phyloP scores from a whole-genome alignment of 1,140 invertebrate species.

The Drosophila miranda region DNA sequence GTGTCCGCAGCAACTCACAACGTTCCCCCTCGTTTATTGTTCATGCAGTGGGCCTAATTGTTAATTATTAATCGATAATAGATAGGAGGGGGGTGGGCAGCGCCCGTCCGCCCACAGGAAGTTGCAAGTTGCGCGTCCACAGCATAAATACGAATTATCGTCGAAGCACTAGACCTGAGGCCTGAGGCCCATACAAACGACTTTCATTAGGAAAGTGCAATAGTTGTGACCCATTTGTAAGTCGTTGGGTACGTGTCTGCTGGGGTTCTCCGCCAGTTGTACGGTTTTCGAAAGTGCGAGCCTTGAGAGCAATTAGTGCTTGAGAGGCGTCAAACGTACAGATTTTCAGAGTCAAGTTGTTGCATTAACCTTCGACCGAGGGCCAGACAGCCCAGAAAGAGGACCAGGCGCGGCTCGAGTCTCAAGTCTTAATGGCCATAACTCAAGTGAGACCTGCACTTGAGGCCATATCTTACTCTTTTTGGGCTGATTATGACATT shows the following conservation, averaged over 20 bases:
- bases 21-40: too few species aligned
- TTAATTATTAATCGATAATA: slow-evolving; percentile 74
- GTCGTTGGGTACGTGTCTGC: not conserved
- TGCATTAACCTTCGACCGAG: slow-evolving; percentile 30
- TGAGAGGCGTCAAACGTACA: slow-evolving; percentile 41
- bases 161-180: slow-evolving; percentile 46
- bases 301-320: slow-evolving; percentile 51
- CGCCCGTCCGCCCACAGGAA: slow-evolving; percentile 48
- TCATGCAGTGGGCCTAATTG: slow-evolving; percentile 55
- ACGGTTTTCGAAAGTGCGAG: slow-evolving; percentile 44
- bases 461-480: slow-evolving; percentile 40
- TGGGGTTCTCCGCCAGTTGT: slow-evolving; percentile 15
- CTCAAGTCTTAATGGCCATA: slow-evolving; percentile 37
- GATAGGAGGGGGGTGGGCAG: slow-evolving; percentile 41
- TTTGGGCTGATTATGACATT: slow-evolving; percentile 70
- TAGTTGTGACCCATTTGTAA: slow-evolving; percentile 64
- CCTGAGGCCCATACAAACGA: slow-evolving; percentile 53
- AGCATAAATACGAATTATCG: slow-evolving; percentile 42
- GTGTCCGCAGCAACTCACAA: too few species aligned
- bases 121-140: slow-evolving; percentile 42
- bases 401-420: slow-evolving; percentile 9
- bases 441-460: slow-evolving; percentile 25
- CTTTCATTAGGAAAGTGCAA: slow-evolving; percentile 44
- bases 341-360: slow-evolving; percentile 11
- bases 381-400: slow-evolving; percentile 10